Evolutionary conservation across 1,140 invertebrate species (phyloP).

Genomic region (Danaus melanippus): DNA sequence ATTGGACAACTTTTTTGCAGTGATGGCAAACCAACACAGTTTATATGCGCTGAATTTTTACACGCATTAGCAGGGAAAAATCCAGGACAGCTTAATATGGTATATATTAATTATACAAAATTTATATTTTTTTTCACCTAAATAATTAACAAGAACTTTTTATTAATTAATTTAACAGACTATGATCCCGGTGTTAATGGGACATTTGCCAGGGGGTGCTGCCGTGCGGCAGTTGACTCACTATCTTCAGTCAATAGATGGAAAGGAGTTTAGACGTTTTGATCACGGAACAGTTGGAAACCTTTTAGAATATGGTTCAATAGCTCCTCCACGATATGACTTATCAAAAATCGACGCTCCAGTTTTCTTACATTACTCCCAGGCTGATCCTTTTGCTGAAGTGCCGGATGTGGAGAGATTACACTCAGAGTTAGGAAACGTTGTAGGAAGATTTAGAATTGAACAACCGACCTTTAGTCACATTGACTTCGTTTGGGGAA

Average conservation of each 20-base stretch:
- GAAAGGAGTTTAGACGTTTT: conserved; percentile 76
- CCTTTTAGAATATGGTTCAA: conserved; percentile 64
- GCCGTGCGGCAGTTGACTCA: conserved; percentile 85
- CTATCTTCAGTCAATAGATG: conserved; percentile 79
- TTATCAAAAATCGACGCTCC: conserved; percentile 75
- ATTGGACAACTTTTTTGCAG: conserved; percentile 68
- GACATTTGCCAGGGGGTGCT: conserved; percentile 87
- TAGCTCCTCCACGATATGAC: conserved; percentile 74
- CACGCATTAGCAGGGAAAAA: conserved; percentile 72
- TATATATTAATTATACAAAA: conserved; percentile 13
- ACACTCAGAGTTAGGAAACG: conserved; percentile 71
- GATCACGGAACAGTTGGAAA: conserved; percentile 76
- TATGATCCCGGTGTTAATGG: conserved; percentile 80
- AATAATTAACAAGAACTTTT: no score
- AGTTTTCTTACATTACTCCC: conserved; percentile 80
- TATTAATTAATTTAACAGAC: conserved; percentile 65
- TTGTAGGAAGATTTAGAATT: conserved; percentile 31
- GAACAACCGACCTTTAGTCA: conserved; percentile 71
- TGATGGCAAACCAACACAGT: conserved; percentile 61
- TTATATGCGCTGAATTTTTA: conserved; percentile 74
- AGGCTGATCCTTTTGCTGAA: conserved; percentile 80
- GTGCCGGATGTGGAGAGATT: conserved; percentile 73
- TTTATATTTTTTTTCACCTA: conserved; percentile 19
- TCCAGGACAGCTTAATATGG: conserved; percentile 29
- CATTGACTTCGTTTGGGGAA: conserved; percentile 74